Conservation (phyloP, 2,888 invertebrate genomes). For the Drosophila mimica region DNA sequence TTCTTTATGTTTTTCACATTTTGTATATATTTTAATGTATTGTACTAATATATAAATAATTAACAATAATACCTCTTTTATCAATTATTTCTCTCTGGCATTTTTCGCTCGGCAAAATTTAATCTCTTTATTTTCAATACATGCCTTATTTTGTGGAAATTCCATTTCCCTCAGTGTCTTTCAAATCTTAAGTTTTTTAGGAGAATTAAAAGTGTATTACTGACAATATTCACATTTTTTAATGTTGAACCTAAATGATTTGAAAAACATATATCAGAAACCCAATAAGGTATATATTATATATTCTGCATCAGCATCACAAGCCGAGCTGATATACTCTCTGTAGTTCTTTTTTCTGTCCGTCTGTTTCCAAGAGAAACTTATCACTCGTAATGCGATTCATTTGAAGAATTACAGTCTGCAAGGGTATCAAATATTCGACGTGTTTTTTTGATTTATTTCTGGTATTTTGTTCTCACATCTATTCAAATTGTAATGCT, state of each 20-base stretch:
- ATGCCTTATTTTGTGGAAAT: not conserved
- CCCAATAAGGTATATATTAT: not conserved
- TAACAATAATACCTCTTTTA: not conserved
- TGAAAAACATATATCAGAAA: not conserved
- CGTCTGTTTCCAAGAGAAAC: not conserved
- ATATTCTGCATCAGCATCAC: not conserved
- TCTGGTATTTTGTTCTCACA: not conserved
- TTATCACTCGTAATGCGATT: not conserved
- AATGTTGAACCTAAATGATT: not conserved
- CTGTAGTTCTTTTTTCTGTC: too few relatives aligned
- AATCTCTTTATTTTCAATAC: not conserved
- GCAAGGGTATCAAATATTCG: not conserved
- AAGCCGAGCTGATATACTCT: not conserved
- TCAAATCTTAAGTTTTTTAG: not conserved
- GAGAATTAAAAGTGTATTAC: not conserved
- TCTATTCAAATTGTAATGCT: not conserved
- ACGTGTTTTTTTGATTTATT: not conserved
- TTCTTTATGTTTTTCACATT: not conserved
- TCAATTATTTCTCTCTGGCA: too few relatives aligned
- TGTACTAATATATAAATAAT: not conserved
- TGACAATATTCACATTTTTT: not conserved
- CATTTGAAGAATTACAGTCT: not conserved
- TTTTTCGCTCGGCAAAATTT: not conserved
- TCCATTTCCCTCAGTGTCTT: not conserved
- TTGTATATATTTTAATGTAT: not conserved